Conservation (phyloP, 1,140 invertebrate species). For the fruit fly (Drosophila melanogaster) region DNA sequence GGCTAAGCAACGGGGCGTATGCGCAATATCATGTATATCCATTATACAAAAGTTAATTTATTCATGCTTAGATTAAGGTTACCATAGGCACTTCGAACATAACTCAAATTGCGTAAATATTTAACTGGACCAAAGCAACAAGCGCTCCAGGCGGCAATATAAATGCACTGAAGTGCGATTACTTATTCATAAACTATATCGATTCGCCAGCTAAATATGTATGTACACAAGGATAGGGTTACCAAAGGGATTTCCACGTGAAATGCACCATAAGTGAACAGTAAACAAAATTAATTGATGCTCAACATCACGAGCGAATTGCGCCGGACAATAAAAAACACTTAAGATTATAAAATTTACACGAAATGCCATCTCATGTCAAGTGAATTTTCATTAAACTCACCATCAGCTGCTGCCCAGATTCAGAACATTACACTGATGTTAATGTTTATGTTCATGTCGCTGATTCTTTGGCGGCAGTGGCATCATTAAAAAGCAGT, state of each 20-base stretch:
- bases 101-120: conserved; percentile 43
- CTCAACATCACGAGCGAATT: conserved; percentile 6
- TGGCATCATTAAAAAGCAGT: conserved; percentile 63
- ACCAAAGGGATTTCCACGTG: conserved; percentile 11
- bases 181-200: conserved; percentile 39
- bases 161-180: conserved; percentile 20
- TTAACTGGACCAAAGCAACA: conserved; percentile 27
- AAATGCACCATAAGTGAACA: conserved; percentile 36
- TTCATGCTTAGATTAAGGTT: conserved; percentile 17
- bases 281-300: conserved; percentile 64
- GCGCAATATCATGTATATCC: conserved; percentile 13
- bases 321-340: conserved; percentile 55
- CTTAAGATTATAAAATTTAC: conserved; percentile 75
- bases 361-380: conserved; percentile 54
- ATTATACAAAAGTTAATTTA: conserved; percentile 15
- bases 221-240: conserved; percentile 1
- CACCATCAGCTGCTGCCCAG: conserved; percentile 21
- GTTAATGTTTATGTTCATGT: conserved; percentile 28
- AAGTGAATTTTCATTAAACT: conserved; percentile 64
- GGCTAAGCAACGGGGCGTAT: conserved; percentile 17
- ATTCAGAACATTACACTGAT: conserved; percentile 45
- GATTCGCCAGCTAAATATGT: conserved; percentile 16
- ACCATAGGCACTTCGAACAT: conserved; percentile 6
- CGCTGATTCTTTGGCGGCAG: conserved; percentile 24
- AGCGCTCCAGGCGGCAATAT: conserved; percentile 16